Percentiles rank a stretch among this genome's conserved stretches.
These are phyloP conservation scores for Cisticola juncidis DNA, from an alignment of 2,113 vertebrate species.

Conservation along the genomic window DNA sequence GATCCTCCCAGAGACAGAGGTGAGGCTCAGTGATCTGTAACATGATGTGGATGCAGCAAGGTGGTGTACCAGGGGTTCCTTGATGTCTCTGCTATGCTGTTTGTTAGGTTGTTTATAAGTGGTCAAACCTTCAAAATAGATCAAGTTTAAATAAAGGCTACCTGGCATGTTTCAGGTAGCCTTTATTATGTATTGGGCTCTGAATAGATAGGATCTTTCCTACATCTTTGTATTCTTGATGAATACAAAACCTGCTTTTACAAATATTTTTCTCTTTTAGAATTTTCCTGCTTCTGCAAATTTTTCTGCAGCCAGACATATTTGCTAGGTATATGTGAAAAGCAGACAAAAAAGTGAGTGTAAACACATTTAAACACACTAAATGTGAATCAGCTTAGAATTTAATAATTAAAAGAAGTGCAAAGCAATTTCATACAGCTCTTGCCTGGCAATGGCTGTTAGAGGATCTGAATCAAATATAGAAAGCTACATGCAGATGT, in stretches of 20 bases:
- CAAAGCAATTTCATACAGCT: not conserved
- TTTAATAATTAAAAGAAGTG: not conserved
- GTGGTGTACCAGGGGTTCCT: not conserved
- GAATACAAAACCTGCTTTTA: not conserved
- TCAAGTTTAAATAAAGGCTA: not conserved
- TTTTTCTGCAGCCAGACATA: not conserved
- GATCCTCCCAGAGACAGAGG: not conserved
- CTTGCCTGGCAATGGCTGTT: not conserved
- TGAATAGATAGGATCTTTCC: not conserved
- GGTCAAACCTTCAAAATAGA: not conserved
- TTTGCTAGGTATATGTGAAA: not conserved
- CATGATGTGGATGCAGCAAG: not conserved
- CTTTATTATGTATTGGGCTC: too few relatives aligned
- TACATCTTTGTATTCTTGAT: not conserved
- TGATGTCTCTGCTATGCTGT: not conserved
- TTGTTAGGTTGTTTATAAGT: not conserved
- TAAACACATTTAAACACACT: not conserved
- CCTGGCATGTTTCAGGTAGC: not conserved
- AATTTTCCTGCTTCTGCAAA: not conserved
- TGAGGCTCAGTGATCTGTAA: not conserved
- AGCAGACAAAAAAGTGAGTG: not conserved
- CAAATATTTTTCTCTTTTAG: not conserved
- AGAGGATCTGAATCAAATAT: not conserved
- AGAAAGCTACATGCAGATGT: not conserved
- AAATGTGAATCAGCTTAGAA: not conserved